Base-by-base conservation (phyloP, 2,113 vertebrate genomes). In the Lepidothrix coronata region DNA sequence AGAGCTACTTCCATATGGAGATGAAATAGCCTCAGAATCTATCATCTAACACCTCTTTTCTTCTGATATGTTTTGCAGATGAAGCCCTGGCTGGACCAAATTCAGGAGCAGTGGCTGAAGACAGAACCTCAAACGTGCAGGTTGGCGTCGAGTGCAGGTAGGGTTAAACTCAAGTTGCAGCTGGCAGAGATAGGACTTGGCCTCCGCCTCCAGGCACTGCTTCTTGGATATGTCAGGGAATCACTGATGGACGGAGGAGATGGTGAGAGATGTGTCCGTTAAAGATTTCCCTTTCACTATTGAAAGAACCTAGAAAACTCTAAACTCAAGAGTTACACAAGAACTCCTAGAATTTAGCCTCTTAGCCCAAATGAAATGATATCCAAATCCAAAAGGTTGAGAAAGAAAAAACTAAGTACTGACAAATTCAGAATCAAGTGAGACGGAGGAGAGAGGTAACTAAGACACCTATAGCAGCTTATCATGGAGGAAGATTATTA, bases 401-500 rank as follows among this genome's bases (percentile, higher is more conserved):
- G 66, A 49, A 46, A 46, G 4, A 12, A 55, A 73, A 61, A 57
- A 57, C 11, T 2, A 5, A 54, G 2, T 61, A 8, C 10, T 75
- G 46, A 46, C 57, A 72, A 61, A 83, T 52, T 78, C 57, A 72
- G 57, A 46, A 81, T 51, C 41, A 30, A 79, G 41, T 35, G 80
- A 91, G 44, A 88, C 5, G 25, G 41, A 80, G 76, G 33, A 94
- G 39, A 78, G 52, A 84, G 68, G 83, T 65, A 94, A 67, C 92
- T 72, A 46, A 78, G 68, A 80, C 88, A 92, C 79, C 95, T 94
- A 48, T 11, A 84, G 92, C 65, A 89, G 72, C 85, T 93, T 97
- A 97, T 97, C 85, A 96, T 96, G 70, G 88, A 91, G 54, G 76
- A 94, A 97, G 96, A 96, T 97, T 68, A 39, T 96, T 93, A 95